Conservation (phyloP, 2,797 vertebrate genomes). For the Gymnopithys bicolor region DNA sequence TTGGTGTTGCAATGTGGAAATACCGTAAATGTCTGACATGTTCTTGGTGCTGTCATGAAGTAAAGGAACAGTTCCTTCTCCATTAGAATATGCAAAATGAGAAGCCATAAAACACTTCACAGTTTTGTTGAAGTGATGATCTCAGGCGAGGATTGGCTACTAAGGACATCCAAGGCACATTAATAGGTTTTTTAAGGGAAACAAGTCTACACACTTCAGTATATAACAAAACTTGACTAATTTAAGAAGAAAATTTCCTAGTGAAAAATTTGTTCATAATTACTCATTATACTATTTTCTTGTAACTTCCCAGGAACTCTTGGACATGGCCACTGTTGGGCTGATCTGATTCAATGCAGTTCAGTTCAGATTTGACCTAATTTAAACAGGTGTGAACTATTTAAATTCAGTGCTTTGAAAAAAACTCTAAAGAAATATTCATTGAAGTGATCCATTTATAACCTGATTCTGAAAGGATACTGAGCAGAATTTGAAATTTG, state of each 20-base stretch:
- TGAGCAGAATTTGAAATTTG: not conserved
- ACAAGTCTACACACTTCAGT: not conserved
- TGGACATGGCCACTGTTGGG: not conserved
- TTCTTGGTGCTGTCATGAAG: not conserved
- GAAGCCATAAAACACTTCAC: not conserved
- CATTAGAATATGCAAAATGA: not conserved
- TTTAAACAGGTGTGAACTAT: not conserved
- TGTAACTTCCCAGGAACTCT: not conserved
- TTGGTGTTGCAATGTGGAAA: not conserved
- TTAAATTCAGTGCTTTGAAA: not conserved
- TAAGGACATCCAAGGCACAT: not conserved
- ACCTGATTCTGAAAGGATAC: not conserved
- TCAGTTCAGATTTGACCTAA: not conserved
- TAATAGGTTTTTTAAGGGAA: not conserved
- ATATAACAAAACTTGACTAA: not conserved
- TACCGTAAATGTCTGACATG: not conserved
- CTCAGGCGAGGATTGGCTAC: not conserved
- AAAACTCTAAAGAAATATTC: not conserved
- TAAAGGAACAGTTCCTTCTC: not conserved
- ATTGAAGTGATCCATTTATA: not conserved
- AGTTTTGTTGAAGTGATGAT: not conserved
- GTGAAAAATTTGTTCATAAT: not conserved
- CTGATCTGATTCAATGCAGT: not conserved
- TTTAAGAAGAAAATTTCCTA: not conserved
- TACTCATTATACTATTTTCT: not conserved